Evolutionary conservation across 2,888 invertebrate species (phyloP), one percentile per base, ranked within the genome.

Genomic region (Acanthococcus lagerstroemiae): DNA sequence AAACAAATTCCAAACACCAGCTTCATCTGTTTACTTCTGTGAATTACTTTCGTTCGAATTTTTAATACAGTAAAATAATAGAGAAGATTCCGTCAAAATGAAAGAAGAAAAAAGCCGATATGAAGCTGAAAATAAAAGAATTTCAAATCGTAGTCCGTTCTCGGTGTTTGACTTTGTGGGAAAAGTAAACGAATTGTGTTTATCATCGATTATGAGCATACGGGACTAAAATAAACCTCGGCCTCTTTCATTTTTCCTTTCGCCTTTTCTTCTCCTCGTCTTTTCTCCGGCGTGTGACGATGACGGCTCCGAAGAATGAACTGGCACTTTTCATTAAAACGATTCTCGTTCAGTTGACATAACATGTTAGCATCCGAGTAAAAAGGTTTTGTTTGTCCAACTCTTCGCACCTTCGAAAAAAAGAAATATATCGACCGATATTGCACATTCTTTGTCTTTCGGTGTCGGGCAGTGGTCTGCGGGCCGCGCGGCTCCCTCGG

Each of bases 151-250:
- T 17, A 48, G 17, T 50, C 22, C 55, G 21, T 45, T 37, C 26
- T 44, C 44, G 21, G 19, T 37, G 26, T 65, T 65, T 52, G 15
- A 55, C 46, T 56, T 65, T 65, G 55, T 65, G 65, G 65, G 65
- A 65, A 65, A 65, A 56, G 65, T 65, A 65, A 65, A 65, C 65
- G 48, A 52, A 61, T 30, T 45, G 52, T 50, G 61, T 61, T 61
- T 61, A 61, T 61, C 61, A 61, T 61, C 61, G 52, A 61, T 61
- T 61, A 61, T 30, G 61, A 61, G 22, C 61, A 48, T 52, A 27
- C 19, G 61, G 21, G 37, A 50, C 22, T 76, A 77, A 69, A 70
- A 69, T 30, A 61, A 52, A 50, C 52, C 61, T 69, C 69, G 55
- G 24, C 58, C 67, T 63, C 55, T 55, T 46, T 61, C 21, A 19